Evolutionary conservation across 2,888 invertebrate species (phyloP), one percentile per base, ranked within the genome.

Genomic region (Rotaria magnacalcarata): DNA sequence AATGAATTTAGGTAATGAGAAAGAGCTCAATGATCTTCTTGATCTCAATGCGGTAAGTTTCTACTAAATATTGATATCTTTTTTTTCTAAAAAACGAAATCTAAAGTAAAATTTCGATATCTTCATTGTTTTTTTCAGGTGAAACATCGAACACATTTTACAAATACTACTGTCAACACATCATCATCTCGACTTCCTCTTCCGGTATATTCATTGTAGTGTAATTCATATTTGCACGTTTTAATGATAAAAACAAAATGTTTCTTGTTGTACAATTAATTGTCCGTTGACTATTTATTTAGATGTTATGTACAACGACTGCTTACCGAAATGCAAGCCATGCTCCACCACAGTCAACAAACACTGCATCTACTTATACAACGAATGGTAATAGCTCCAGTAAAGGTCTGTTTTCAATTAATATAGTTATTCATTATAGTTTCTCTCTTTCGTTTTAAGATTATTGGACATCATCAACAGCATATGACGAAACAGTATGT

Each of bases 41-140:
- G 80, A 80, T 47, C 80, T 80, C 80, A 80, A 80, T 47, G 80
- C 80, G 21, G 80, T 80, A 80, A 80, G 80, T 80, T 1, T 16
- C 3, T 5, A 43, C 21, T 75, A 60, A 11, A 27, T n/a, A 27
- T 27, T 14, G 0, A 27, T 43, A 5, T 41, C 27, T 24, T 75
- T 19, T 47, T 47, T 47, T 47, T 47, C 47, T 6, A 41, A 43
- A 7, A 75, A 19, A 43, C 2, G 24, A 14, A 6, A 43, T 43
- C 21, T 5, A 0, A 43, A 5, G 24, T 43, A 27, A 75, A 43
- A 21, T 14, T 14, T 14, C 11, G 8, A 14, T 52, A 11, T 52
- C 14, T 52, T 1, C 14, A 52, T 52, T 52, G 14, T 2, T 54
- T 54, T 21, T 54, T 7, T 43, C 19, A 80, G 80, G 80, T 80